Evolutionary conservation across 2,888 invertebrate genomes (phyloP).

Genomic region (Cylloceria caligata): DNA sequence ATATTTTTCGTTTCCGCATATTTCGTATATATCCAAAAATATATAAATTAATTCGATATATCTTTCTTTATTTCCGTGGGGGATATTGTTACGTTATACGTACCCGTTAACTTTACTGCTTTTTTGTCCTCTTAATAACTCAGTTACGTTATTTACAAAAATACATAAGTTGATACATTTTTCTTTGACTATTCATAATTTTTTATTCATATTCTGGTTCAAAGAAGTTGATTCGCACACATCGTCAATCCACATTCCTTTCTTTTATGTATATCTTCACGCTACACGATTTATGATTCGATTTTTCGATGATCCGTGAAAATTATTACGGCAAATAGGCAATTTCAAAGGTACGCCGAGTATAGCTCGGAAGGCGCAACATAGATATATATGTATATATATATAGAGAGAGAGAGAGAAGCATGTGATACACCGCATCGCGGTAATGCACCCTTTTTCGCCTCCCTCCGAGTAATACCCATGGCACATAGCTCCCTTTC

Average conservation of each 20-base stretch:
- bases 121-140: no score
- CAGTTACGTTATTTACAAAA: no score
- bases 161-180: no score
- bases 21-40: no score
- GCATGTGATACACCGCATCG: conserved; percentile 15
- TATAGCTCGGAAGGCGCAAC: background rate
- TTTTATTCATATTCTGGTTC: background rate
- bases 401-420: background rate
- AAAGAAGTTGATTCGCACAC: background rate
- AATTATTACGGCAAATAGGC: conserved; percentile 19
- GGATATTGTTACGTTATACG: no score
- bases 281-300: conserved; percentile 15
- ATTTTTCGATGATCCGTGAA: conserved; percentile 34
- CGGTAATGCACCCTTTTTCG: conserved; percentile 38
- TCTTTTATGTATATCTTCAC: conserved; percentile 5
- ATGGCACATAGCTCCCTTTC: conserved; percentile 51
- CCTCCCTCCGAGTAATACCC: conserved; percentile 30
- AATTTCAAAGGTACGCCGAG: conserved; percentile 13
- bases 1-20: no score
- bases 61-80: no score
- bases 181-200: no score
- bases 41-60: no score
- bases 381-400: conserved; percentile 25
- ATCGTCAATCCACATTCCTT: background rate
- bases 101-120: no score